Conservation (phyloP, 2,797 vertebrate species). For the Todus mexicanus region DNA sequence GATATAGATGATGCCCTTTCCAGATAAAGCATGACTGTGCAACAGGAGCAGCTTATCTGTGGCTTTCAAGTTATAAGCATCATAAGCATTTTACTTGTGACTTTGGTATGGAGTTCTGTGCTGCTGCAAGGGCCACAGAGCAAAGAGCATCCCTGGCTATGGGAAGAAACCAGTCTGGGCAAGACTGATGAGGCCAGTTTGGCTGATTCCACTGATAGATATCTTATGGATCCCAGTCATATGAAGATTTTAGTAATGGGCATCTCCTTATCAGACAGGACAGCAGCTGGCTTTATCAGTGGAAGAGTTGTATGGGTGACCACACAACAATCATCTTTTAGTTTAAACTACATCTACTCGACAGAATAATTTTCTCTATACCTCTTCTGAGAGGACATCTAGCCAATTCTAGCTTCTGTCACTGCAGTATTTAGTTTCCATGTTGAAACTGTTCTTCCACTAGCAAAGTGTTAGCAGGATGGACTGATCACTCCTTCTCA, state of each 20-base stretch:
- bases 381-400: neutral
- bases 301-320: neutral
- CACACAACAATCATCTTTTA: neutral
- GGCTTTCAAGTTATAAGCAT: neutral
- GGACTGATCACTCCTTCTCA: neutral
- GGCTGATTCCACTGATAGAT: neutral
- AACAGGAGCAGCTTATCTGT: neutral
- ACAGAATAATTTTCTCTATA: neutral
- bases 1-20: neutral
- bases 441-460: neutral
- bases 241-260: neutral
- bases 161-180: neutral
- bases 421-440: neutral
- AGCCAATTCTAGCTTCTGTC: neutral
- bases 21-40: neutral
- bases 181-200: neutral
- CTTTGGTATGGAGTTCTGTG: neutral
- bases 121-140: neutral
- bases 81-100: neutral
- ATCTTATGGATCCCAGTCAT: neutral
- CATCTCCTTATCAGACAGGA: neutral
- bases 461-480: neutral
- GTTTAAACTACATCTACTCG: accelerated
- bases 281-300: neutral
- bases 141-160: neutral